Evolutionary conservation across 2,888 invertebrate genomes (phyloP).

Genomic region (Drosophila putrida): DNA sequence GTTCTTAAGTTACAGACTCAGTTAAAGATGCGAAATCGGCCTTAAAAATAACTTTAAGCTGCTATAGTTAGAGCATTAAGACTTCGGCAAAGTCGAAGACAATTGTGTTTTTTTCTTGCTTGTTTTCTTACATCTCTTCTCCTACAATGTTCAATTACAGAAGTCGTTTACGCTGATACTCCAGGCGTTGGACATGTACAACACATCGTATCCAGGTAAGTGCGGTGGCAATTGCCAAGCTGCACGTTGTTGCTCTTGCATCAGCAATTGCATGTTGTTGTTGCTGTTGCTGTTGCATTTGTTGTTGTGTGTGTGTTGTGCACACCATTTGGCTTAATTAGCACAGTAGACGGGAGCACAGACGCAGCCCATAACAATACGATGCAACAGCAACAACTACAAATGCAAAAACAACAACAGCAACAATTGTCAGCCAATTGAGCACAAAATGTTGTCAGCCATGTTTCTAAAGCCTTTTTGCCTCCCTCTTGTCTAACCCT

Average conservation of each 20-base stretch:
- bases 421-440: slow-evolving; percentile 59
- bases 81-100: slow-evolving; percentile 1
- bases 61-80: slow-evolving; percentile 1
- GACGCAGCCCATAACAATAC: slow-evolving; percentile 64
- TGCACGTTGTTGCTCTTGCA: slow-evolving; percentile 41
- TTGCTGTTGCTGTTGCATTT: slow-evolving; percentile 9
- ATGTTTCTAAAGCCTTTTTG: slow-evolving; percentile 69
- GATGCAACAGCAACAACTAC: slow-evolving; percentile 37
- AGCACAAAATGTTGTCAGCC: slow-evolving; percentile 79
- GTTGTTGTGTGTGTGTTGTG: slow-evolving; percentile 44
- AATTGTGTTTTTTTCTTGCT: slow-evolving; percentile 10
- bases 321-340: slow-evolving; percentile 77
- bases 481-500: slow-evolving; percentile 28
- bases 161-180: slow-evolving; percentile 96
- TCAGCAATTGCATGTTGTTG: slow-evolving; percentile 26
- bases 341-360: slow-evolving; percentile 57
- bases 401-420: slow-evolving; percentile 19
- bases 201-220: slow-evolving; percentile 90
- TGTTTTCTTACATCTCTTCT: slow-evolving; percentile 29
- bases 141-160: slow-evolving; percentile 87
- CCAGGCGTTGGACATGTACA: slow-evolving; percentile 94
- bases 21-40: no score
- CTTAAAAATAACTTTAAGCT: no score
- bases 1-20: no score
- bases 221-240: slow-evolving; percentile 74